Evolutionary conservation across 2,113 vertebrate genomes (phyloP), one percentile per base, ranked within the genome.

Genomic region (Pipa parva): DNA sequence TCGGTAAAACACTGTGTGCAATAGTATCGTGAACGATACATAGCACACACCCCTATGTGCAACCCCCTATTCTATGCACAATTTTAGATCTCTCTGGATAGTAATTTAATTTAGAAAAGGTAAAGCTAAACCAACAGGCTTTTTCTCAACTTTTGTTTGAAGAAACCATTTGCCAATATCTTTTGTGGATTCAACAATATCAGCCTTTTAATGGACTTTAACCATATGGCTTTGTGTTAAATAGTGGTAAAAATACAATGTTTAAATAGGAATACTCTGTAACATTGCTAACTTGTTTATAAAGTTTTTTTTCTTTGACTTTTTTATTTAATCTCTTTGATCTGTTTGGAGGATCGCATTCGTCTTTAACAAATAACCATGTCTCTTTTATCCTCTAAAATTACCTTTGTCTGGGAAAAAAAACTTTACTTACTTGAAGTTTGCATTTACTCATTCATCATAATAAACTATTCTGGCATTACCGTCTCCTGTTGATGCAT

Each of bases 321-420:
- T n/a, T 2, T 0, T 13, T 0, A 5, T 17, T 1, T 1, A 9
- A 64, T 73, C 63, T 64, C 20, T 56, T 50, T 63, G 57, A 70
- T 8, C 63, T 68, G 62, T 28, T 71, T 71, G 64, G 63, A 21
- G 57, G 67, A 66, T 39, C 22, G 68, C 6, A 36, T 24, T 55
- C 10, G 69, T 58, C 1, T 73, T 70, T 60, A 75, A 33, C 72
- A 77, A 76, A 73, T 0, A n/a, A 71, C 71, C 78, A 74, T 24
- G 17, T 71, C 46, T 73, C 26, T 73, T 72, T 74, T 78, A 71
- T 59, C 59, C 18, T 67, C 66, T 79, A 51, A 72, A 72, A 76
- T 77, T 46, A 71, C 74, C 63, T 58, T 75, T 70, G 56, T 65
- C 57, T 70, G 63, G n/a, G n/a, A n/a, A n/a, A n/a, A 78, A 75